Evolutionary conservation across 1,140 invertebrate species (phyloP).

Genomic region (Arion vulgaris): DNA sequence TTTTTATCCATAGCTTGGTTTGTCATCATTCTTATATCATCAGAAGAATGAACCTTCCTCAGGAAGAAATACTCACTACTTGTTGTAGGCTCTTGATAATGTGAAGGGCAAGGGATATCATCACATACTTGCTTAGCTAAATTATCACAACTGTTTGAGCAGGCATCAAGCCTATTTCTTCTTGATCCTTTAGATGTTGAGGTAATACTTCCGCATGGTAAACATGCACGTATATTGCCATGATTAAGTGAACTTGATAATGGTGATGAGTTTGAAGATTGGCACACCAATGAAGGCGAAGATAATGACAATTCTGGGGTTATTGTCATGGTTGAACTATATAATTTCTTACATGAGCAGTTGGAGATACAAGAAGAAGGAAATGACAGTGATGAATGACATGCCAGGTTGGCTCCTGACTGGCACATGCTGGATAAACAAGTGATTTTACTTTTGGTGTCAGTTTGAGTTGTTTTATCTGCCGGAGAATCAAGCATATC

Average conservation of each 20-base stretch:
- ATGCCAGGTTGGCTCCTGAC: constrained; percentile 16
- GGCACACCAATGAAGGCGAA: not conserved
- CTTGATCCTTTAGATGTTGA: not conserved
- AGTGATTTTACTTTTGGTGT: not conserved
- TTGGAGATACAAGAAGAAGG: constrained; percentile 33
- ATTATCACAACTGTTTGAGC: constrained; percentile 4
- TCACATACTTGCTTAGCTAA: constrained; percentile 16
- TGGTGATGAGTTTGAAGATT: constrained; percentile 1
- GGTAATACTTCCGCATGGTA: constrained; percentile 15
- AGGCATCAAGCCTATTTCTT: not conserved
- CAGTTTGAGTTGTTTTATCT: not conserved
- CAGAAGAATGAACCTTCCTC: not conserved
- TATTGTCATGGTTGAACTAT: not conserved
- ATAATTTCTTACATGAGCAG: constrained; percentile 21
- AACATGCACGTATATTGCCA: not conserved
- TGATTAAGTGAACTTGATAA: not conserved
- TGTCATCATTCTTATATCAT: not conserved
- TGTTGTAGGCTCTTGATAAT: not conserved
- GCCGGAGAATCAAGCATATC: not conserved
- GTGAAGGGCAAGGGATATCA: too few relatives aligned
- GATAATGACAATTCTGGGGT: too few relatives aligned
- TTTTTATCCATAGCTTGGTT: not conserved
- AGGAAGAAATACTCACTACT: not conserved
- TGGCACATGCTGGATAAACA: constrained; percentile 38
- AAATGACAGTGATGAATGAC: constrained; percentile 12